phyloP scores from a whole-genome alignment of 2,113 vertebrate genomes.

The Ovis aries region DNA sequence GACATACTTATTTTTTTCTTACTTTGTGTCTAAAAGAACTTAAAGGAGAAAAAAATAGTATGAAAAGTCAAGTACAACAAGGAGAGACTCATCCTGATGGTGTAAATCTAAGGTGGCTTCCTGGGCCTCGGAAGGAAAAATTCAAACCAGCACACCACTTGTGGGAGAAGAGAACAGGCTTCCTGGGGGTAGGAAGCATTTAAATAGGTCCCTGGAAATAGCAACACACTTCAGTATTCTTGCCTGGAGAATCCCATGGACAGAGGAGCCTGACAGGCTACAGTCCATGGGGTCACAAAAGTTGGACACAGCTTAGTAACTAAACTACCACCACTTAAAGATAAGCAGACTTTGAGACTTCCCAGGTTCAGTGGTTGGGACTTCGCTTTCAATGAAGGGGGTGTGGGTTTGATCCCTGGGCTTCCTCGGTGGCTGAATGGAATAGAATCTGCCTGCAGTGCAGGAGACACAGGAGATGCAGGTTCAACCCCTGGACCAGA shows the following conservation, averaged over 20 bases:
- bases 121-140: background rate
- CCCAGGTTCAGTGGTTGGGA: background rate
- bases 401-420: background rate
- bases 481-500: background rate
- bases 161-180: background rate
- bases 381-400: background rate
- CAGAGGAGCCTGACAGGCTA: background rate
- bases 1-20: background rate
- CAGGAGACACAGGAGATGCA: background rate
- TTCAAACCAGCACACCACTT: background rate
- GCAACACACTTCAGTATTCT: background rate
- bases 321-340: background rate
- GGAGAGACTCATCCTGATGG: background rate
- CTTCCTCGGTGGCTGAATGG: background rate
- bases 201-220: background rate
- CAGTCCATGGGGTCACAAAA: background rate
- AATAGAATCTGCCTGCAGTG: background rate
- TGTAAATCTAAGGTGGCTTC: background rate
- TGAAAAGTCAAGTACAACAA: background rate
- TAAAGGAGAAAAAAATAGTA: background rate
- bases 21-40: background rate
- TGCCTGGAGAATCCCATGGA: background rate
- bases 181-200: background rate
- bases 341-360: background rate
- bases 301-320: fast-evolving